These are phyloP conservation scores for Phortica variegata DNA, from an alignment of 1,140 invertebrate genomes.

Conservation along the genomic window DNA sequence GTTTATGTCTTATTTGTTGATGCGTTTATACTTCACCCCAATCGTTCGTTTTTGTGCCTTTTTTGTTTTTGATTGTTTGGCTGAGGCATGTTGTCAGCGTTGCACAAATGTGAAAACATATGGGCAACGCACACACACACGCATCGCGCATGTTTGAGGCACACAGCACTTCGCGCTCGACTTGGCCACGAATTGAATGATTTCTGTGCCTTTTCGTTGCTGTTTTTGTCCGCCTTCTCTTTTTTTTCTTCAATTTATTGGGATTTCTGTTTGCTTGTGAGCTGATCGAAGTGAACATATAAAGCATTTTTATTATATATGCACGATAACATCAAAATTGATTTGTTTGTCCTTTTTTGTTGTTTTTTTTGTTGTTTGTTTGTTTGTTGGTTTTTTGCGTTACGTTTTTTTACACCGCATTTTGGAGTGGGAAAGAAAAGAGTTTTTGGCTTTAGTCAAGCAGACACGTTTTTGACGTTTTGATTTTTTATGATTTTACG, in stretches of 20 bases:
- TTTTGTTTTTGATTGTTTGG: too few relatives aligned
- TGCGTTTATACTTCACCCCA: too few relatives aligned
- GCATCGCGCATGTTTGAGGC: too few relatives aligned
- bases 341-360: not conserved
- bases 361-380: not conserved
- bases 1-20: too few relatives aligned
- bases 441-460: slow-evolving; percentile 23
- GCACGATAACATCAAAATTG: slow-evolving; percentile 1
- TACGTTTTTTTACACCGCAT: slow-evolving; percentile 15
- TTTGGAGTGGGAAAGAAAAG: slow-evolving; percentile 26
- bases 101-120: too few relatives aligned
- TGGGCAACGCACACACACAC: too few relatives aligned
- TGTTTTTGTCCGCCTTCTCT: too few relatives aligned
- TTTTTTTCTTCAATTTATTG: slow-evolving; percentile 54
- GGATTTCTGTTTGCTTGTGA: slow-evolving; percentile 33
- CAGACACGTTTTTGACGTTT: slow-evolving; percentile 35
- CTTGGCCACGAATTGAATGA: slow-evolving; percentile 52
- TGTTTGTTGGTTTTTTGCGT: not conserved
- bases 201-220: too few relatives aligned
- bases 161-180: slow-evolving; percentile 37
- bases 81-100: too few relatives aligned
- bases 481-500: slow-evolving; percentile 28
- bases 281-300: slow-evolving; percentile 32
- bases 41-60: too few relatives aligned
- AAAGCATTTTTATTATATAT: slow-evolving; percentile 49